Evolutionary conservation across 2,888 invertebrate species (phyloP), one percentile per base, ranked within the genome.

Genomic region (Drosophila kuntzei): DNA sequence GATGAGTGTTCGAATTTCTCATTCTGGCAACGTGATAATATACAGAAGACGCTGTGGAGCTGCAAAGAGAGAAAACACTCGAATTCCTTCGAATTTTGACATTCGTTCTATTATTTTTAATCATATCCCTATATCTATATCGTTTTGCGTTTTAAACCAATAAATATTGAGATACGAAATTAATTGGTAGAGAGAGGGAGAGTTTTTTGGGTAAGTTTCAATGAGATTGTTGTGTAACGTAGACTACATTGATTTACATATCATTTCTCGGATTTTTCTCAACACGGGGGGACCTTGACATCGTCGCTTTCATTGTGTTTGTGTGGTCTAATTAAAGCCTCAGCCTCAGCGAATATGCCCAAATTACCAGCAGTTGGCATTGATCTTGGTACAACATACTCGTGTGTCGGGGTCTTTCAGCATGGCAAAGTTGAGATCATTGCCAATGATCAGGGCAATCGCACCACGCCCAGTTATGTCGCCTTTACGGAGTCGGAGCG

Each of bases 321-420:
- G 39, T 69, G 53, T 59, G 68, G 69, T 89, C 87, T 89, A 89
- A 87, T 83, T 89, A 89, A 89, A 87, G 87, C 79, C 71, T 53
- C 71, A 71, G 75, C 79, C 71, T 53, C 71, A 71, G 75, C 77
- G 53, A 76, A 67, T 29, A 91, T 91, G 96, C 92, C 90, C 76
- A 91, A 90, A 75, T 79, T 89, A 87, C 90, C 91, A 78, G 91
- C 92, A 32, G 85, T 91, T 89, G 91, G 92, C 86, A 91, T 92
- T 93, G 98, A 98, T 94, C 94, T 98, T 93, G 98, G 98, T 80
- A 98, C 98, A 80, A 98, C 98, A 67, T 98, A 98, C 93, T 98
- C 98, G 57, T 97, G 97, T 91, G 97, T 98, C 73, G 97, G 97
- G 78, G 97, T 98, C 76, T 98, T 97, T 94, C 96, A 96, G 93